Evolutionary conservation across 2,888 invertebrate genomes (phyloP), one percentile per base, ranked within the genome.

Genomic region (Drosophila sordidula): DNA sequence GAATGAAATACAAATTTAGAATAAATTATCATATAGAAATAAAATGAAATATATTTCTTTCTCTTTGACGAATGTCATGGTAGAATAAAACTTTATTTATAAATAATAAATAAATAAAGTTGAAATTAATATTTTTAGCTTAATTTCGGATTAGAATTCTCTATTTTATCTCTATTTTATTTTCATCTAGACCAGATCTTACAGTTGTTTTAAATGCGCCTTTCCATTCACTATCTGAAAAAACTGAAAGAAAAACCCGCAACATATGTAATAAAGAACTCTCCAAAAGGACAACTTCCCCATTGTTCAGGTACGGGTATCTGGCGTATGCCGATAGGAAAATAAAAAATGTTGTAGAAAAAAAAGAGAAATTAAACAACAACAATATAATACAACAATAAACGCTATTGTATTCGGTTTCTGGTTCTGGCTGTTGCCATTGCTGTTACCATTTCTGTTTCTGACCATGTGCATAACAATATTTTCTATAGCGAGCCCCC

Each of bases 241-340:
- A 34, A 4, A 34, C 11, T 34, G 1, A 12, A 34, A 12, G 11
- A 12, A 4, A 34, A 12, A 12, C 12, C 12, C 12, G 12, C 1
- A 34, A 12, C 34, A 34, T 12, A 34, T 34, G 34, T 34, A 34
- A 34, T 34, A 11, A 34, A 12, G 34, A 12, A 4, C 34, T 34
- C 34, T 34, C 34, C 12, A 12, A 12, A 34, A 34, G 4, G 34
- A 4, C 12, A 12, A 12, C 12, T 12, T 4, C 8, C 34, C 50
- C 38, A 42, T 29, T 51, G 25, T n/a, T 25, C 14, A 9, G 36
- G 25, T 50, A 14, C 49, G 47, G 70, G 66, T 67, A 70, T 66
- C 14, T 80, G 50, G 66, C 80, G 88, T 75, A 86, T 88, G 85
- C 78, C 71, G 72, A 71, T 88, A 75, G 69, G 76, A 82, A 71